A percentile compares a stretch with the other conserved stretches of the same genome.
Evolutionary conservation across 23 tunicate genomes (phyloP).

Genomic region (Trididemnum miniatum): DNA sequence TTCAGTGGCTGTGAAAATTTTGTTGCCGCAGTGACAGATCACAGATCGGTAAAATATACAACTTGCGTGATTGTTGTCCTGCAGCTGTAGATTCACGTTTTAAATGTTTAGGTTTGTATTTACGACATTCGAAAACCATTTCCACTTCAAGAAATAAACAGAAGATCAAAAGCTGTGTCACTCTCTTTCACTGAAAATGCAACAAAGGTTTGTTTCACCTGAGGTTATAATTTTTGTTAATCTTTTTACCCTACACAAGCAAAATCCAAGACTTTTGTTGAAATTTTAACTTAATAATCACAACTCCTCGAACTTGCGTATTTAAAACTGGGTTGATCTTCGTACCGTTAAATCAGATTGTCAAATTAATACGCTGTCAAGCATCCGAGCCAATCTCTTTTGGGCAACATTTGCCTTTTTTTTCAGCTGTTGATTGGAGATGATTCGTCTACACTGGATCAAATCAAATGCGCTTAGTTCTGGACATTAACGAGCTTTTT

Average conservation of each 20-base stretch:
- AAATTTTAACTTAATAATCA: no score
- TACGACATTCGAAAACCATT: slow-evolving; percentile 44
- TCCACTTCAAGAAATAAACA: slow-evolving; percentile 23
- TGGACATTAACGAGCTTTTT: no score
- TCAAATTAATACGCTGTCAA: no score
- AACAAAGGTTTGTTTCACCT: no score
- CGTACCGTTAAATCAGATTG: no score
- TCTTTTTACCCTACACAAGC: no score
- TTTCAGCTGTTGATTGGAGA: slow-evolving; percentile 13
- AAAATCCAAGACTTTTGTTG: no score
- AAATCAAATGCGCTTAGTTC: no score
- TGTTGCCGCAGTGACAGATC: slow-evolving; percentile 55
- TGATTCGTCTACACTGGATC: neutral
- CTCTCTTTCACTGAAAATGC: no score
- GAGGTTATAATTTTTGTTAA: no score
- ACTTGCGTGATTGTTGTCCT: neutral
- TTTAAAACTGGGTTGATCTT: no score
- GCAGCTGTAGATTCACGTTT: neutral
- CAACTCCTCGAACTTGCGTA: no score
- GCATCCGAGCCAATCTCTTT: neutral
- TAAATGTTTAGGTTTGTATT: slow-evolving; percentile 33
- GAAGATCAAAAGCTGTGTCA: slow-evolving; percentile 20
- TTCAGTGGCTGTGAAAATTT: slow-evolving; percentile 49
- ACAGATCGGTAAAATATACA: slow-evolving; percentile 23
- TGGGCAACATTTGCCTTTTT: slow-evolving; percentile 1